phyloP scores from a whole-genome alignment of 35 echinoderm and acorn worm species.

The Apostichopus californicus region DNA sequence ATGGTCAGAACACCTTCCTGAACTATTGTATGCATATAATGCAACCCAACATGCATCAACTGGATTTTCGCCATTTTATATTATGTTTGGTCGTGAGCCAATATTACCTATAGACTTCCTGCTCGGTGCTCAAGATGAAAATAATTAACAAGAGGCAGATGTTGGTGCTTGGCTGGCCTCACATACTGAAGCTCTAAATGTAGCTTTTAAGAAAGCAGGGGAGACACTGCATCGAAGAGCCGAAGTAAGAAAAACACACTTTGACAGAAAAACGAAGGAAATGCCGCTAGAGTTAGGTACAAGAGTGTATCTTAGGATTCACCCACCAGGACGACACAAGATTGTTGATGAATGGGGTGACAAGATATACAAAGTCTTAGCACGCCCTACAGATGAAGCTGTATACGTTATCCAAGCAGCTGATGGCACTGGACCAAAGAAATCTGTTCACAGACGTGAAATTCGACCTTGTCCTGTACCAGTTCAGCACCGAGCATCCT shows the following conservation, averaged over 20 bases:
- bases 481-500: too few species aligned
- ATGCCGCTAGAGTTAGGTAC: background rate
- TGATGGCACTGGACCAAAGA: background rate
- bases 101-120: conserved; percentile 26
- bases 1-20: too few species aligned
- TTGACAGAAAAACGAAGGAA: conserved; percentile 2
- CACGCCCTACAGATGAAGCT: background rate
- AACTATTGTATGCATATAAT: too few species aligned
- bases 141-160: background rate
- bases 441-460: background rate
- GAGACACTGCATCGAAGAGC: background rate
- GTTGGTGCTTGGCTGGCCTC: background rate
- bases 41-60: too few species aligned
- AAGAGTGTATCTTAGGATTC: too few species aligned
- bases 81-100: background rate
- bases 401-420: background rate
- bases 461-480: too few species aligned
- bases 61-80: too few species aligned
- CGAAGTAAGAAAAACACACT: background rate
- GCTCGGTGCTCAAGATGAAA: background rate
- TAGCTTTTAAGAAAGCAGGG: conserved; percentile 22
- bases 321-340: conserved; percentile 4
- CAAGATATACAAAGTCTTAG: background rate
- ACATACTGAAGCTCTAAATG: background rate
- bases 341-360: conserved; percentile 29